A percentile compares a stretch with the other conserved stretches of the same genome.
These are phyloP conservation scores for Dastarcus helophoroides DNA, from an alignment of 2,888 invertebrate species.

Conservation along the genomic window DNA sequence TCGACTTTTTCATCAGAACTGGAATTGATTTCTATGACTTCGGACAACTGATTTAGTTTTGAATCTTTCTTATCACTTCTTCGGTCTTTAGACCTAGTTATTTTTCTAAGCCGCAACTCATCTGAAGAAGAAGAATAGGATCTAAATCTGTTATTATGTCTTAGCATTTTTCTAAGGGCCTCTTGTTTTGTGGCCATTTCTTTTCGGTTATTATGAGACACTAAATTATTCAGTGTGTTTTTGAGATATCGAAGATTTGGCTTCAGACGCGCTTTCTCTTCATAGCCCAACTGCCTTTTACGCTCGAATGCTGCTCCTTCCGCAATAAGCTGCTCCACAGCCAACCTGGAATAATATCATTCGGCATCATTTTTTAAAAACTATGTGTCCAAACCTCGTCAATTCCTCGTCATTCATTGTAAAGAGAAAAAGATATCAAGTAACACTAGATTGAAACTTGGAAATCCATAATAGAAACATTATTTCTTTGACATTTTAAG, in stretches of 20 bases:
- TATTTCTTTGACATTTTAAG: no score
- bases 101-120: no score
- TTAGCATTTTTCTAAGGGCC: background rate
- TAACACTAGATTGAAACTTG: background rate
- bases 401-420: background rate
- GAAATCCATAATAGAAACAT: no score
- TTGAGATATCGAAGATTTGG: constrained; percentile 1
- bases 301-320: background rate
- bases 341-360: background rate
- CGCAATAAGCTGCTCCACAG: background rate
- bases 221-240: constrained; percentile 4
- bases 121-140: no score
- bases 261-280: background rate
- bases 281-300: background rate
- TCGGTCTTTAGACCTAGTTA: no score
- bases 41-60: no score
- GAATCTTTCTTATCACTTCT: no score
- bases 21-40: no score
- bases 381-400: background rate
- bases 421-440: background rate
- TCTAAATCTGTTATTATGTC: no score
- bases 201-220: background rate
- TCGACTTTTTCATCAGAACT: no score
- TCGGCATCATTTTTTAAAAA: background rate
- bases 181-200: background rate